Base-by-base conservation (phyloP, 1,140 invertebrate genomes). In the Ooceraea biroi region DNA sequence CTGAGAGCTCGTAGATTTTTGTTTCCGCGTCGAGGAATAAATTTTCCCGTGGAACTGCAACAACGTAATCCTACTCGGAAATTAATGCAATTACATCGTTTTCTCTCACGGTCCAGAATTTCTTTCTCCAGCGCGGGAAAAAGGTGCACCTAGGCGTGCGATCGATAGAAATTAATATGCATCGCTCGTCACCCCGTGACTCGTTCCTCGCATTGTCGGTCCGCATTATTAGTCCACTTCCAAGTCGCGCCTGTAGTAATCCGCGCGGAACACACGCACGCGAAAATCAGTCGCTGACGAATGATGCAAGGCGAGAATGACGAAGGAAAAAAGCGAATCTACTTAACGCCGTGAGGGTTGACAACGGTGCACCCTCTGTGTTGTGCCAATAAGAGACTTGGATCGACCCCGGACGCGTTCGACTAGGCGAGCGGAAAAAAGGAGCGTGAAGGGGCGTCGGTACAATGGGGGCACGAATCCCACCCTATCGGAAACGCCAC, bases 361-460 rank as follows among this genome's bases (percentile, higher is more conserved):
- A 68, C 68, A 41, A 84, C 65, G 80, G 41, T 68, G 77, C 63
- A 87, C 80, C 88, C 85, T 84, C n/a, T 83, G 74, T 89, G 89
- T 91, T 91, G 87, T 89, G 88, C 91, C 92, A 92, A 92, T 92
- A 91, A 88, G 90, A 86, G 84, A 83, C 83, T 46, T 80, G 83
- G 76, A 55, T 63, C 71, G 68, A 80, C 85, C 68, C 60, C 65
- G 78, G 48, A 36, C 71, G 72, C 69, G 74, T 85, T 66, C 82
- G 71, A 58, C 69, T 71, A 63, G 50, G 30, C 46, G 55, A 58
- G 19, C 65, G 72, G 78, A 82, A 88, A 87, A 84, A 78, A 80
- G 66, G 46, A 57, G 69, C 74, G 44, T 55, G 72, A 41, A 65
- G 68, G 80, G 85, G 87, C 88, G 88, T 86, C 58, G 44, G 83